Base-by-base conservation (phyloP, 2,888 invertebrate species). In the Epicampocera succincta region DNA sequence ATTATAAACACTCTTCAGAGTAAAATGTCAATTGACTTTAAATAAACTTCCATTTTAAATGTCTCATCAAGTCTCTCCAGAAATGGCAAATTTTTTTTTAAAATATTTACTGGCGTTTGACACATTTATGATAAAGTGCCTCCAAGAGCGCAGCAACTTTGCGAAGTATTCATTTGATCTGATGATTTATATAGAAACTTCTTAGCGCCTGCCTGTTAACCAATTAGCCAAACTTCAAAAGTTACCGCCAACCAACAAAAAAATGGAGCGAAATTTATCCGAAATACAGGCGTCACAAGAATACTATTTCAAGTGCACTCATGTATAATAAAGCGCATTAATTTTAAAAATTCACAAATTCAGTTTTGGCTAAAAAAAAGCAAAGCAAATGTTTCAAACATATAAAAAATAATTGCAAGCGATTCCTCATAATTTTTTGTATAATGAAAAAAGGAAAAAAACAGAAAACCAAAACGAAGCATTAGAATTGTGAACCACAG, bases 301-400 rank as follows among this genome's bases (percentile, higher is more conserved):
- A 82, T 50, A 84, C 80, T 69, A 74, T 78, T 69, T 74, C 69
- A 82, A 65, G 74, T 74, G 69, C 80, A 83, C 77, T 75, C 83
- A 83, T 75, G 80, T 81, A 78, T 72, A 71, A 81, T 83, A 78
- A 84, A 80, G 54, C 61, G 44, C 80, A 84, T 83, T 80, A 84
- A 83, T 84, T 75, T 80, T 25, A 61, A 80, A 83, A 78, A 60
- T 72, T 78, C 52, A 72, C 48, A 79, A 73, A 60, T 66, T 15
- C 25, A 56, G 52, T 58, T 63, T 15, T n/a, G 66, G 50, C 13
- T 25, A 65, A 58, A 65, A 72, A 33, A 33, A 48, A 71, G 3
- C 11, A 52, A 52, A 52, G 25, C 25, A 58, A 46, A 29, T 50
- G 44, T 54, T 29, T 58, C 58, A 66, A 60, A 60, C 12, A 6